Conservation (phyloP, 2,797 vertebrate species). For the Neopelma chrysocephalum region DNA sequence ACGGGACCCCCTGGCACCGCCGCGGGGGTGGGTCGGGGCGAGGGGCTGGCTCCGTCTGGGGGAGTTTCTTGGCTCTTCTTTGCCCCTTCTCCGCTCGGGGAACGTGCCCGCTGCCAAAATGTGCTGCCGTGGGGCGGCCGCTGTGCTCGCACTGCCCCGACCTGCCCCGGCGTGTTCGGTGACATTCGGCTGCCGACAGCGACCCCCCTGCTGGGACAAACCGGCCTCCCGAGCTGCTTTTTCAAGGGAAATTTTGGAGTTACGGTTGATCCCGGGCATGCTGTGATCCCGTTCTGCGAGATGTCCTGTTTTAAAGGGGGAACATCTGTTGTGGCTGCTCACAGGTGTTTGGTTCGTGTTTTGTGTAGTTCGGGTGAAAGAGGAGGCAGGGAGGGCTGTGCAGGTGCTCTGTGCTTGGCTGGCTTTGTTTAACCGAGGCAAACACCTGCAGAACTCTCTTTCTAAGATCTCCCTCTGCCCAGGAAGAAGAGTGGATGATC, state of each 20-base stretch:
- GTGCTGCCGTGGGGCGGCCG: neutral
- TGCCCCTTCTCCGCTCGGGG: neutral
- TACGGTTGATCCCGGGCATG: accelerated
- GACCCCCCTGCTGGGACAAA: neutral
- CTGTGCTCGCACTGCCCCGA: neutral
- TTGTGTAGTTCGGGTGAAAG: neutral
- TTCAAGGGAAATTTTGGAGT: neutral
- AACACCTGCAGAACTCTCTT: neutral
- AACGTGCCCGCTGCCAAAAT: neutral
- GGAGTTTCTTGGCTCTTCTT: too few relatives aligned
- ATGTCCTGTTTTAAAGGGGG: neutral
- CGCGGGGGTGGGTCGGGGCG: neutral
- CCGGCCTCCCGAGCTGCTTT: accelerated
- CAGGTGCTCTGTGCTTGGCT: neutral
- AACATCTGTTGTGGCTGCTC: neutral
- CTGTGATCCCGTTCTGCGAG: accelerated
- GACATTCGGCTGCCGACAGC: neutral
- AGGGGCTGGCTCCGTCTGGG: neutral
- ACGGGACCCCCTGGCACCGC: neutral
- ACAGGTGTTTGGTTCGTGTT: neutral
- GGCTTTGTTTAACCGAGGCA: neutral
- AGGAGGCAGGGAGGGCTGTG: neutral
- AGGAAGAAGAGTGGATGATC: neutral
- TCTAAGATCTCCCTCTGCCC: accelerated
- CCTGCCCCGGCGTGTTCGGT: neutral